Conservation (phyloP, 53 echinoderm and acorn worm genomes). For the Arbacia lixula region DNA sequence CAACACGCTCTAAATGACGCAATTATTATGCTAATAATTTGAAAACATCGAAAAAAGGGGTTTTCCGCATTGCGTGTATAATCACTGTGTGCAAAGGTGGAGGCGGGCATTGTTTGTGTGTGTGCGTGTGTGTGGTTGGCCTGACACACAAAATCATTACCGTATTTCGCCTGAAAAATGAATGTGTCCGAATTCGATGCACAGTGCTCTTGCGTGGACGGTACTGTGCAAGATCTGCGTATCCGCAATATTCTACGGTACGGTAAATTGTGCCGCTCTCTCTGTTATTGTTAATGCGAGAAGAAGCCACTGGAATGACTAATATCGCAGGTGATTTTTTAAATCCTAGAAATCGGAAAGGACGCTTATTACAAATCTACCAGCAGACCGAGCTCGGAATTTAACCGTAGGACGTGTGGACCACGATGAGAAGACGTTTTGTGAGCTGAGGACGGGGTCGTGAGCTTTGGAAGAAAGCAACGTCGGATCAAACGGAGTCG, state of each 20-base stretch:
- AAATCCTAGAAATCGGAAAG: not conserved
- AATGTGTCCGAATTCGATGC: not conserved
- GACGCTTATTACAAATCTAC: conserved; percentile 3
- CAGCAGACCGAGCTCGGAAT: conserved; percentile 2
- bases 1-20: conserved; percentile 7
- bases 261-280: too few relatives aligned
- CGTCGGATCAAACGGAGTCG: too few relatives aligned
- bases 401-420: not conserved
- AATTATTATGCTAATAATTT: conserved; percentile 34
- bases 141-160: not conserved
- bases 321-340: too few relatives aligned
- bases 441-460: not conserved
- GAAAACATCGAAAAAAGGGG: conserved; percentile 10
- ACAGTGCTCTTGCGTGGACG: too few relatives aligned
- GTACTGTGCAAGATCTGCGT: too few relatives aligned
- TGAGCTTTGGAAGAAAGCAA: not conserved
- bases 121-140: too few relatives aligned
- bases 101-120: not conserved
- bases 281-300: too few relatives aligned
- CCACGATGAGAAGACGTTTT: conserved; percentile 4
- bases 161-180: not conserved
- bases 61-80: not conserved
- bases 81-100: not conserved
- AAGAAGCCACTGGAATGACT: too few relatives aligned
- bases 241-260: too few relatives aligned